Conservation (phyloP, 2,113 vertebrate genomes). For the Callaeas wilsoni region DNA sequence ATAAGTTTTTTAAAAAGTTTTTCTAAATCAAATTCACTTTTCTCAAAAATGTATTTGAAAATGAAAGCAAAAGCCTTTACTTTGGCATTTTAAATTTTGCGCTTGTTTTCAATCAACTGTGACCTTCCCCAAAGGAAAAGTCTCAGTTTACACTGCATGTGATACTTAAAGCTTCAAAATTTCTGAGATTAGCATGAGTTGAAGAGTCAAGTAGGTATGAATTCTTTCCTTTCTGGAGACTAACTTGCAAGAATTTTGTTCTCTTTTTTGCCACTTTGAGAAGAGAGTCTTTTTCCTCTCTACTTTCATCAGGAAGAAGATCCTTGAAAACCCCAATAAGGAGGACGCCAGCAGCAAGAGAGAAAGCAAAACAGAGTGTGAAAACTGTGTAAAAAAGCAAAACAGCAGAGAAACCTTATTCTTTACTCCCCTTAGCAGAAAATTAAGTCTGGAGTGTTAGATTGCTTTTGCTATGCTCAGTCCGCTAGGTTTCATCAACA, state of each 20-base stretch:
- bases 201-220: neutral
- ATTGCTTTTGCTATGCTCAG: neutral
- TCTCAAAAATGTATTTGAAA: conserved; percentile 8
- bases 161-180: neutral
- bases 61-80: neutral
- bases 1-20: neutral
- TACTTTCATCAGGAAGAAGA: neutral
- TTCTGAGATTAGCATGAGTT: neutral
- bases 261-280: neutral
- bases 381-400: neutral
- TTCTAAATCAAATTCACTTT: conserved; percentile 15
- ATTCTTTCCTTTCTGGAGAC: neutral
- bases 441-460: neutral
- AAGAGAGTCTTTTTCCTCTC: neutral
- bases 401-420: neutral
- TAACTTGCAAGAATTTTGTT: neutral
- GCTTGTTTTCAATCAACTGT: conserved; percentile 12
- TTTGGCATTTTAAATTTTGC: neutral
- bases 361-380: neutral
- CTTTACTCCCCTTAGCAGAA: neutral
- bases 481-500: neutral
- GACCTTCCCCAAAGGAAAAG: neutral
- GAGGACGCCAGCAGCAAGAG: neutral
- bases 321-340: neutral
- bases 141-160: neutral